Base-by-base conservation (phyloP, 2,797 vertebrate species). In the Tamandua tetradactyla region DNA sequence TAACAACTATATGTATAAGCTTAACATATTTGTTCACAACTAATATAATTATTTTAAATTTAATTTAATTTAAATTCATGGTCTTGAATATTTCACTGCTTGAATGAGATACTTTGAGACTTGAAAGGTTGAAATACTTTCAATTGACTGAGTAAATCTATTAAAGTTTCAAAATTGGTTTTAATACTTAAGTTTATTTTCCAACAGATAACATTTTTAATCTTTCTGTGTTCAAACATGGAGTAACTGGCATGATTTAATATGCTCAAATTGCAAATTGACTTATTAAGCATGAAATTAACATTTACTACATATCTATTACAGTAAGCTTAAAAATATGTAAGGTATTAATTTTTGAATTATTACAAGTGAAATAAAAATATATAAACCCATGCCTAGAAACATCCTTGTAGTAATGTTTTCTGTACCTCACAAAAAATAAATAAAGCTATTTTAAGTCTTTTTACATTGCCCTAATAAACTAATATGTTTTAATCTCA, bases 211-310 rank as follows among this genome's bases (percentile, higher is more conserved):
- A 91, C 57, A 94, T 83, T 93, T 93, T 86, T 59, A 94, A 87
- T 91, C 23, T 95, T 95, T 95, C 55, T 93, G 17, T 94, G 82
- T 93, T 94, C 91, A 96, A 96, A 93, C 42, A 79, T 42, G 32
- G 49, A 75, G 22, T 92, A 88, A 96, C 47, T 35, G 32, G 10
- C 35, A 80, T 76, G 32, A 64, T 84, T 10, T 61, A 76, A 94
- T 42, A 87, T 68, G 27, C 1, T 82, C n/a, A 68, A 76, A 68
- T 25, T 91, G 47, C n/a, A 92, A 89, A 89, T 52, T 90, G 47
- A 83, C 64, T 82, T 95, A 64, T 75, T 59, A 84, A 87, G 52
- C 57, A 66, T 91, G 17, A 95, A 90, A 95, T 79, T 85, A 89
- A 64, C 59, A 92, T 76, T 94, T 91, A 71, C 12, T 25, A 55